phyloP scores from a whole-genome alignment of 2,888 invertebrate species.

The Megamerina dolium region DNA sequence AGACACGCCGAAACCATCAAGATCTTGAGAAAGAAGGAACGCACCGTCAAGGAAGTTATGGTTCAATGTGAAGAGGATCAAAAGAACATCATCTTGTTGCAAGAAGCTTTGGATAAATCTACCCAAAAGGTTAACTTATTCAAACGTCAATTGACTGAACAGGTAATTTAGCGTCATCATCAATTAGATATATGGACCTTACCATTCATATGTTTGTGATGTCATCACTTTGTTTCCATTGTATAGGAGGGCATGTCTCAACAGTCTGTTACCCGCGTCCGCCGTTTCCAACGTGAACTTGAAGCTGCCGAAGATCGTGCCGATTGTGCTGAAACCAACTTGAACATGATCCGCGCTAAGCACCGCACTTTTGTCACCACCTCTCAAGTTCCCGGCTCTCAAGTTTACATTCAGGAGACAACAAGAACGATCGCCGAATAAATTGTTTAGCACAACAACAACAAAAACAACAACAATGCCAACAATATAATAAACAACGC shows the following conservation, averaged over 20 bases:
- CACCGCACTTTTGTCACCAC: conserved; percentile 97
- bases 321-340: conserved; percentile 88
- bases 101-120: conserved; percentile 83
- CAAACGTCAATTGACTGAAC: conserved; percentile 93
- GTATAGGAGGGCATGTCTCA: conserved; percentile 81
- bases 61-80: conserved; percentile 95
- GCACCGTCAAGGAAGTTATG: conserved; percentile 90
- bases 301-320: conserved; percentile 97
- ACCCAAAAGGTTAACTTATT: conserved; percentile 84
- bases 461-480: conserved; percentile 8
- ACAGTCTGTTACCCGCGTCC: conserved; percentile 90
- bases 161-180: conserved; percentile 60
- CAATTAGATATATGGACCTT: no score
- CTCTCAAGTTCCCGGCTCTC: conserved; percentile 85
- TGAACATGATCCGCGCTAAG: conserved; percentile 93
- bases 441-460: conserved; percentile 24
- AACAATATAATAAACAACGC: conserved; percentile 11
- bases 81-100: conserved; percentile 87
- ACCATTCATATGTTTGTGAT: no score
- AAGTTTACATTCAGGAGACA: conserved; percentile 84
- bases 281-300: conserved; percentile 96
- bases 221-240: conserved; percentile 21
- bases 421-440: conserved; percentile 56
- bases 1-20: conserved; percentile 96
- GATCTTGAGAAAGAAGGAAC: conserved; percentile 97